Conservation (phyloP, 2,113 vertebrate species). For the Tichodroma muraria region DNA sequence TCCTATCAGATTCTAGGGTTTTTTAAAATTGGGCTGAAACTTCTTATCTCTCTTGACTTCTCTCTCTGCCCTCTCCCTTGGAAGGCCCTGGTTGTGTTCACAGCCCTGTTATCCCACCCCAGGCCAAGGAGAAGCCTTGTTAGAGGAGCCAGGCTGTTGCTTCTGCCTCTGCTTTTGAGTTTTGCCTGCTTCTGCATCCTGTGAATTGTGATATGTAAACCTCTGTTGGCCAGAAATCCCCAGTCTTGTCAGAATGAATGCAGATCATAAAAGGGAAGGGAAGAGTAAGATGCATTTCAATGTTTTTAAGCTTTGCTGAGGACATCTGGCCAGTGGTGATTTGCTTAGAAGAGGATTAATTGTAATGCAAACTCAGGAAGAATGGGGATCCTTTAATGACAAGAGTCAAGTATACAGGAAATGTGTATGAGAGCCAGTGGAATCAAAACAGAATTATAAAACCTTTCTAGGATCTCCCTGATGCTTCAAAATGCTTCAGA, state of each 20-base stretch:
- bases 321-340: conserved; percentile 23
- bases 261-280: not conserved
- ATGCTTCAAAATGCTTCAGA: not conserved
- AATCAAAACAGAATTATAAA: conserved; percentile 24
- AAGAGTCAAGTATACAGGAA: conserved; percentile 3
- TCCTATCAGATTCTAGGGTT: not conserved
- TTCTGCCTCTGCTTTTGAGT: not conserved
- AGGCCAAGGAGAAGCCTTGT: not conserved
- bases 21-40: not conserved
- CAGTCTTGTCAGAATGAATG: not conserved
- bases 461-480: not conserved
- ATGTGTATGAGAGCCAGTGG: not conserved
- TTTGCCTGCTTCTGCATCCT: not conserved
- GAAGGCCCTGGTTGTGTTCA: not conserved
- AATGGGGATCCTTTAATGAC: not conserved
- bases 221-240: conserved; percentile 15
- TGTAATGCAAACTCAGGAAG: conserved; percentile 29
- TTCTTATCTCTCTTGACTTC: not conserved
- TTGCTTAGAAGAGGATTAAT: conserved; percentile 55
- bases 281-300: not conserved
- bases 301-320: conserved; percentile 18
- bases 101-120: fast-evolving
- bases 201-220: not conserved
- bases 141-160: not conserved
- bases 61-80: not conserved